phyloP scores from a whole-genome alignment of 2,113 vertebrate species.

The Phyllostomus hastatus region DNA sequence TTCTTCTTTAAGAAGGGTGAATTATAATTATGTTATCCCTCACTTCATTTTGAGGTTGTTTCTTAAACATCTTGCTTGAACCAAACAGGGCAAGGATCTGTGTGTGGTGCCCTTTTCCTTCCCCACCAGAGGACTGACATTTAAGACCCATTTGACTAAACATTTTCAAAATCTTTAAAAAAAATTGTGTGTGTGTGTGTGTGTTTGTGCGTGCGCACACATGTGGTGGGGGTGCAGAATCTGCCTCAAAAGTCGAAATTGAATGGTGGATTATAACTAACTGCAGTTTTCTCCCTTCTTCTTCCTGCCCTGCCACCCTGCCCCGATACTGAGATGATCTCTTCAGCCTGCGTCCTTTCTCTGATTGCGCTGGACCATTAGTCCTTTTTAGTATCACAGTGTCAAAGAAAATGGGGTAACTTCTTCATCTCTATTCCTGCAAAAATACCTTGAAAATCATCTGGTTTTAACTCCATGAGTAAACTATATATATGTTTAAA shows the following conservation, averaged over 20 bases:
- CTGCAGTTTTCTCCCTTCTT: neutral
- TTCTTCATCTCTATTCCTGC: constrained; percentile 32
- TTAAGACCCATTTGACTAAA: constrained; percentile 73
- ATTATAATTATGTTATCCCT: constrained; percentile 28
- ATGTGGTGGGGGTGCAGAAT: neutral
- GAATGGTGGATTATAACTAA: neutral
- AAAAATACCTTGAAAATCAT: constrained; percentile 41
- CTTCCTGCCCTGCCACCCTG: too few relatives aligned
- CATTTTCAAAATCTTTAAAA: constrained; percentile 45
- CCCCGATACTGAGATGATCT: neutral
- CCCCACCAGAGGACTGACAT: constrained; percentile 68
- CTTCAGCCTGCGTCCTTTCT: neutral
- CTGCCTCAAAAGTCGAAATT: neutral
- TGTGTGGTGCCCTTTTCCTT: constrained; percentile 57
- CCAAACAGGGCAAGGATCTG: neutral
- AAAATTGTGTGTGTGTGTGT: neutral
- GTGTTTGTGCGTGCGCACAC: neutral
- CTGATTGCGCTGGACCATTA: neutral
- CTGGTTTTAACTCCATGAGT: neutral
- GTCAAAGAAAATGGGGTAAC: neutral
- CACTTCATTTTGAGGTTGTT: constrained; percentile 47
- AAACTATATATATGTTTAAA: constrained; percentile 19
- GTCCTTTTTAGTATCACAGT: neutral
- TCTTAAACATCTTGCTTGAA: constrained; percentile 38
- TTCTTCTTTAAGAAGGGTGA: neutral